Conservation (phyloP, 2,113 vertebrate species). For the Hypomesus transpacificus region DNA sequence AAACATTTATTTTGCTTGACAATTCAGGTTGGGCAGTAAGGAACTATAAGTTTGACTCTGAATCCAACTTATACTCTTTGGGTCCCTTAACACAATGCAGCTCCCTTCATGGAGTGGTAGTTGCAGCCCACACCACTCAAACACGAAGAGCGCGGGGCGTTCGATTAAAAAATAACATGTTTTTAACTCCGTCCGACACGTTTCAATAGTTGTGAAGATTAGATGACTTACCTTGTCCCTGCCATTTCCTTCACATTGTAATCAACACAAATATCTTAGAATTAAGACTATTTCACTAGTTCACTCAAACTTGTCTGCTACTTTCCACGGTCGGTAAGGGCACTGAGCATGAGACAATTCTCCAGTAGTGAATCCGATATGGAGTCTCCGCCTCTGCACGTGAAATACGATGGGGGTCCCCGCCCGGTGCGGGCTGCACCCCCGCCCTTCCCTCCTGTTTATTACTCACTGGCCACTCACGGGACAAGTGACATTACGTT, state of each 20-base stretch:
- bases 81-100: too few species aligned
- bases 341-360: slow-evolving; percentile 33
- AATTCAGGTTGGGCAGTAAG: too few species aligned
- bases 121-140: background rate
- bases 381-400: slow-evolving; percentile 65
- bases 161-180: background rate
- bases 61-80: too few species aligned
- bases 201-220: background rate
- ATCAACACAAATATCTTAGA: slow-evolving; percentile 6
- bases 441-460: background rate
- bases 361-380: slow-evolving; percentile 41
- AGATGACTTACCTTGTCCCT: slow-evolving; percentile 59
- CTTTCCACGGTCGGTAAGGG: background rate
- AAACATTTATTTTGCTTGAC: too few species aligned
- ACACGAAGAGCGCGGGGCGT: background rate
- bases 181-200: background rate
- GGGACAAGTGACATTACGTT: too few species aligned
- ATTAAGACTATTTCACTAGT: background rate
- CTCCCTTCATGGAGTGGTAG: too few species aligned
- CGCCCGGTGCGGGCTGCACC: background rate
- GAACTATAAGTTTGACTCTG: too few species aligned
- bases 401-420: slow-evolving; percentile 53
- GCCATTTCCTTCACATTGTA: slow-evolving; percentile 74
- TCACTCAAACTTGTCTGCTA: background rate
- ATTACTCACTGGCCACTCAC: too few species aligned